These are phyloP conservation scores for Hylaeus volcanicus DNA, from an alignment of 1,140 invertebrate genomes.

Conservation along the genomic window DNA sequence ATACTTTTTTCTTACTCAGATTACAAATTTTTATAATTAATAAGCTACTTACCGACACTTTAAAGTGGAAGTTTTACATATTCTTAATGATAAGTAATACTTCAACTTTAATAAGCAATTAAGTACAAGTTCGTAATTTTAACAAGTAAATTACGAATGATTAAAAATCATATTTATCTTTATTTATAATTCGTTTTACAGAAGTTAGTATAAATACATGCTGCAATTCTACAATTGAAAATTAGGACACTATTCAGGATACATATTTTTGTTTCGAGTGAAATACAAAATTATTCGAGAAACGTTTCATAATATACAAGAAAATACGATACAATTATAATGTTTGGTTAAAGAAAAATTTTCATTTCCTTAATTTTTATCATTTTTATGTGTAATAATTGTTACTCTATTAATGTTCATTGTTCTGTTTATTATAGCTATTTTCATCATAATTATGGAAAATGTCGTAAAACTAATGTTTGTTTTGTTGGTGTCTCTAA, in stretches of 20 bases:
- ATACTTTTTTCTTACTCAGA: not conserved
- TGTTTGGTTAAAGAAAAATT: not conserved
- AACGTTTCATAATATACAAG: not conserved
- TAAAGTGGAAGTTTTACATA: not conserved
- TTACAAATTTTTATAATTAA: not conserved
- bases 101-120: too few species aligned
- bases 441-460: not conserved
- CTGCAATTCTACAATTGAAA: too few species aligned
- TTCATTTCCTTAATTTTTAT: not conserved
- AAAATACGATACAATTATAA: too few species aligned
- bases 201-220: too few species aligned
- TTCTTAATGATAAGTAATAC: not conserved
- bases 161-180: too few species aligned
- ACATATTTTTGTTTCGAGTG: not conserved
- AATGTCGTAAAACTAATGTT: not conserved
- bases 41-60: not conserved
- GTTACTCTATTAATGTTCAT: not conserved
- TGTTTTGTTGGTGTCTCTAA: not conserved
- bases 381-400: not conserved
- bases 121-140: too few species aligned
- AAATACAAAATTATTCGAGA: not conserved
- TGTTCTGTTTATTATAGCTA: too few species aligned
- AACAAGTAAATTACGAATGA: not conserved
- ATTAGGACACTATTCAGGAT: too few species aligned
- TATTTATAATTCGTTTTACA: too few species aligned